Base-by-base conservation (phyloP, 2,797 vertebrate species). In the Lepilemur ruficaudatus region DNA sequence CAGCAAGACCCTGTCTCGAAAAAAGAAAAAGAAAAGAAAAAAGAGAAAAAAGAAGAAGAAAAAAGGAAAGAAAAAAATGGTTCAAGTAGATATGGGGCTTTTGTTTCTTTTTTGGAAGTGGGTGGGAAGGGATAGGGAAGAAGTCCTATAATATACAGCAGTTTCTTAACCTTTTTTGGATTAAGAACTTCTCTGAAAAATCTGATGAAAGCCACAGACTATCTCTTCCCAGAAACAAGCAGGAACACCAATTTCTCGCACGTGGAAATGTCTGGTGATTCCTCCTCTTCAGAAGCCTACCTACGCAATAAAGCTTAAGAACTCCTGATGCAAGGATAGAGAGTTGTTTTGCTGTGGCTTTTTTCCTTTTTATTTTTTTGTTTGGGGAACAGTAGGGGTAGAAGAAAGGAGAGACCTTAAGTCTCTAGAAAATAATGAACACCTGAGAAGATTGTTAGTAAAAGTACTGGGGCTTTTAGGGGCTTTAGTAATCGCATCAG, bases 171-270 rank as follows among this genome's bases (percentile, higher is more conserved):
- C 15, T 10, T 63, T 63, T 92, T 23, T 69, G 43, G 17, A 46
- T 78, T 57, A 46, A 41, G 20, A 17, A 50, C 18, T 94, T 32
- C 57, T 92, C 12, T 63, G 43, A 78, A 85, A 92, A 94, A 86
- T 50, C 38, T 79, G 61, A 70, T 41, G 15, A 96, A 82, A 85
- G 55, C 41, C 89, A 89, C 2, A 82, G 25, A 35, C 23, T 70
- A 11, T 50, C n/a, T 76, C 35, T 70, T 73, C 10, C 61, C 35
- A 55, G 70, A 80, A 93, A 72, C 5, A 55, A 30, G 22, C 59
- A 80, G 61, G 80, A 79, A 87, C 20, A 52, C 15, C 32, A 43
- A 1, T 15, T 48, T 55, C 23, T 43, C 48, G 23, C n/a, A 52
- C 22, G 15, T 0, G 32, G 48, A 83, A 38, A 52, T 4, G 30